phyloP scores from a whole-genome alignment of 2,797 vertebrate species.

The Aphelocoma californica region DNA sequence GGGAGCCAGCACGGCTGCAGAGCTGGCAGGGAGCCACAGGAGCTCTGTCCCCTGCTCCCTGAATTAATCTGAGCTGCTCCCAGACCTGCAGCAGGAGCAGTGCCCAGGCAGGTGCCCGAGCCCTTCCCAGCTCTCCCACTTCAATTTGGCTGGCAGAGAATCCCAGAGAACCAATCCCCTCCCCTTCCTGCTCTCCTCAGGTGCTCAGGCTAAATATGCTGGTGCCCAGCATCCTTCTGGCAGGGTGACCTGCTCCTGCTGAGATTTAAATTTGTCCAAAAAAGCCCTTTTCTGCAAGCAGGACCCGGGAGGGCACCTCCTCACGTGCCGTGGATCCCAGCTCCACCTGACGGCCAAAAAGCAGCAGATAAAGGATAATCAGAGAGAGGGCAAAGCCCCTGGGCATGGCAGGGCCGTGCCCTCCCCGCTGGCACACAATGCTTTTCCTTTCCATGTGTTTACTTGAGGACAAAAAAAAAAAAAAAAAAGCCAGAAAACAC shows the following conservation, averaged over 20 bases:
- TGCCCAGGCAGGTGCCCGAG: neutral
- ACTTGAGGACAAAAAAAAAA: neutral
- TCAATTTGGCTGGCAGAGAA: neutral
- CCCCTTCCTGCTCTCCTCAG: neutral
- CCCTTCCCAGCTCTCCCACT: neutral
- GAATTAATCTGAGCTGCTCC: neutral
- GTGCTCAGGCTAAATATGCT: neutral
- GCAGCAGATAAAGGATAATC: neutral
- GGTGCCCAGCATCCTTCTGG: neutral
- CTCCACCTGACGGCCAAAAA: neutral
- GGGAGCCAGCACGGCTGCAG: neutral
- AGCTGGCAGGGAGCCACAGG: neutral
- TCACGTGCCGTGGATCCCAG: accelerated
- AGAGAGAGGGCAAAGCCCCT: neutral
- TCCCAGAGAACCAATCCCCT: neutral
- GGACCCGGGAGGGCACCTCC: neutral
- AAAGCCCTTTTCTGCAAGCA: neutral
- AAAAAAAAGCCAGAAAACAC: neutral
- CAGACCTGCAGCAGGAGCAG: accelerated
- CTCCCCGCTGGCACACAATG: neutral
- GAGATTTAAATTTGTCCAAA: neutral
- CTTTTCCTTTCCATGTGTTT: neutral
- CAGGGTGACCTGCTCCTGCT: neutral
- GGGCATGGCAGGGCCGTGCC: accelerated
- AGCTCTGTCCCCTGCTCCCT: neutral